A percentile compares a stretch with the other conserved stretches of the same genome.
These are phyloP conservation scores for Anoplolepis gracilipes DNA, from an alignment of 1,140 invertebrate species.

Conservation along the genomic window DNA sequence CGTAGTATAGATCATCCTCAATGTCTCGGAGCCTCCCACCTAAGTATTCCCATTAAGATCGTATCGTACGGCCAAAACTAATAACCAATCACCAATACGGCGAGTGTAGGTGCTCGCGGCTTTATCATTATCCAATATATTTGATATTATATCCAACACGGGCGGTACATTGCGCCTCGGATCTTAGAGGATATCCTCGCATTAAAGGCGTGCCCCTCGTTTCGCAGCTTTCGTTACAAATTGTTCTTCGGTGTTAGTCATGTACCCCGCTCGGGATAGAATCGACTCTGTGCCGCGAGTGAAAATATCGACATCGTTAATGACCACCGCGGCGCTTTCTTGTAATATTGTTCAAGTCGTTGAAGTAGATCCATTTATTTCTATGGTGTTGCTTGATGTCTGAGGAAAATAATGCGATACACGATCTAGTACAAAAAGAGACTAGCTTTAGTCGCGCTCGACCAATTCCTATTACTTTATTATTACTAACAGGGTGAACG, in stretches of 20 bases:
- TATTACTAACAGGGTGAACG: not conserved
- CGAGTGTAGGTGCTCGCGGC: slow-evolving; percentile 77
- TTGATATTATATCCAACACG: slow-evolving; percentile 75
- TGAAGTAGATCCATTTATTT: slow-evolving; percentile 30
- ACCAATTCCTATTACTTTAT: slow-evolving; percentile 7
- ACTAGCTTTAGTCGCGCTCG: not conserved
- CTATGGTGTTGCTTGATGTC: not conserved
- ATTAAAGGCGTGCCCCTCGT: slow-evolving; percentile 60
- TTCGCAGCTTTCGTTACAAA: slow-evolving; percentile 28
- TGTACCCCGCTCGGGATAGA: not conserved
- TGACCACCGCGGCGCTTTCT: slow-evolving; percentile 10
- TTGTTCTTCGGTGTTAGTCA: slow-evolving; percentile 16
- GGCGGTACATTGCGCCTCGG: slow-evolving; percentile 61
- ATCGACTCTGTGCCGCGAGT: slow-evolving; percentile 45
- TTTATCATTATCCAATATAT: slow-evolving; percentile 82
- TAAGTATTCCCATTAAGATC: slow-evolving; percentile 84
- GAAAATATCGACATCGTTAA: slow-evolving; percentile 49
- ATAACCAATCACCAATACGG: slow-evolving; percentile 81
- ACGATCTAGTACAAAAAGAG: slow-evolving; percentile 17
- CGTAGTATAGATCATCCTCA: slow-evolving; percentile 79
- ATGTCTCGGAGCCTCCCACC: slow-evolving; percentile 82
- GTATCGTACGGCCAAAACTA: slow-evolving; percentile 82
- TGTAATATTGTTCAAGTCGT: slow-evolving; percentile 17
- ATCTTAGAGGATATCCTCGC: slow-evolving; percentile 4
- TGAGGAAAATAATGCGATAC: not conserved